phyloP scores from a whole-genome alignment of 2,888 invertebrate species.

The Conistra vaccinii region DNA sequence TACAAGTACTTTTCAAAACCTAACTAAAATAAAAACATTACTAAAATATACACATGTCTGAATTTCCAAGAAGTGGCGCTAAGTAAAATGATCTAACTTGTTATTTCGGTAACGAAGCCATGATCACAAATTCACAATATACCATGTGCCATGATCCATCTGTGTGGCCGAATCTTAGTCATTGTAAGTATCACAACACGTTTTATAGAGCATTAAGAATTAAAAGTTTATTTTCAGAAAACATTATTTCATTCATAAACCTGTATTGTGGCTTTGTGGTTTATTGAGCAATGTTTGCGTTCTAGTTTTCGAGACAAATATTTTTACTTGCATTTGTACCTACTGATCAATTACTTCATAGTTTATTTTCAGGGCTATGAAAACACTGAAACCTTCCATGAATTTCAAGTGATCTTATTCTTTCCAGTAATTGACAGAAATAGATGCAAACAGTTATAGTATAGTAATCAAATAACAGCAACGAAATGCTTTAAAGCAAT shows the following conservation, averaged over 20 bases:
- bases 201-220: slow-evolving; percentile 24
- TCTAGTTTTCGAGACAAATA: slow-evolving; percentile 31
- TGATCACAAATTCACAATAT: too few species aligned
- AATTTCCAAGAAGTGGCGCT: slow-evolving; percentile 41
- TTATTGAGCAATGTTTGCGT: slow-evolving; percentile 4
- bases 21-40: slow-evolving; percentile 19
- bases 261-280: slow-evolving; percentile 59
- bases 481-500: background rate
- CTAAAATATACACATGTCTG: background rate
- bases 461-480: background rate
- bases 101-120: slow-evolving; percentile 44
- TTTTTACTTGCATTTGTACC: background rate
- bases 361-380: slow-evolving; percentile 25
- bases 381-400: slow-evolving; percentile 12
- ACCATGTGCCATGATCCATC: slow-evolving; percentile 25
- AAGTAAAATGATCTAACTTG: slow-evolving; percentile 47
- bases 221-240: slow-evolving; percentile 40
- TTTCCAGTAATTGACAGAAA: slow-evolving; percentile 5
- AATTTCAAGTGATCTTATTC: background rate
- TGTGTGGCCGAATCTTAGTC: slow-evolving; percentile 43
- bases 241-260: slow-evolving; percentile 58
- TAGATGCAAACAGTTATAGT: background rate
- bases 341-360: slow-evolving; percentile 4
- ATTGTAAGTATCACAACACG: slow-evolving; percentile 24
- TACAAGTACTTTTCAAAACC: background rate